Evolutionary conservation across 2,888 invertebrate species (phyloP), one percentile per base, ranked within the genome.

Genomic region (Lasius fuliginosus): DNA sequence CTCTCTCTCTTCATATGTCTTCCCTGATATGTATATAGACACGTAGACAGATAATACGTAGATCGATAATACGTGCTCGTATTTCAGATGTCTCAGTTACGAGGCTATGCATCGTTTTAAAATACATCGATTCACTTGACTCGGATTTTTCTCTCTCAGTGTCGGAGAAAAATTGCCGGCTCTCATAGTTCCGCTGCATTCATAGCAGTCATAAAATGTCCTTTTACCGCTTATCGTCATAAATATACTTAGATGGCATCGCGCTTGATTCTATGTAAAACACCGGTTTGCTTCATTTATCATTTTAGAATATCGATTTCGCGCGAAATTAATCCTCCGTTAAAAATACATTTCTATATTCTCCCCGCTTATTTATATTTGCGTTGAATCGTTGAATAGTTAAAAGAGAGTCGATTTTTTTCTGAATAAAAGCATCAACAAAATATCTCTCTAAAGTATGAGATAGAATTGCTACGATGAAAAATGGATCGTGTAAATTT

Each of bases 61-160:
- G n/a, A 83, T 84, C 64, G 82, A 49, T 69, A 33, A 81, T 75
- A 79, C 76, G 83, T 85, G 86, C 88, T 53, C 82, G 23, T 82
- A 76, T 83, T 83, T 62, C 68, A 74, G 73, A 86, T 65, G 85
- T 85, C 64, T 49, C 62, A 67, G 60, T 67, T 69, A 42, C 83
- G 82, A 83, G 62, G 65, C 62, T 81, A 42, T 62, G 79, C 79
- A 46, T 71, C 42, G 77, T 58, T 84, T 67, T 49, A 33, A 68
- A 84, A 60, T 67, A 56, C 23, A n/a, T 27, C 69, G 60, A 12
- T 27, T 79, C 33, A 15, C 83, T 81, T 68, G 71, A 67, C 62
- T 62, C 27, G 87, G 69, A 87, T 84, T 81, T 62, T 53, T 65
- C 30, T 67, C 67, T 9, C 42, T 75, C 60, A 3, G 4, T 33